Base-by-base conservation (phyloP, 2,888 invertebrate genomes). In the Malthinus flaveolus region DNA sequence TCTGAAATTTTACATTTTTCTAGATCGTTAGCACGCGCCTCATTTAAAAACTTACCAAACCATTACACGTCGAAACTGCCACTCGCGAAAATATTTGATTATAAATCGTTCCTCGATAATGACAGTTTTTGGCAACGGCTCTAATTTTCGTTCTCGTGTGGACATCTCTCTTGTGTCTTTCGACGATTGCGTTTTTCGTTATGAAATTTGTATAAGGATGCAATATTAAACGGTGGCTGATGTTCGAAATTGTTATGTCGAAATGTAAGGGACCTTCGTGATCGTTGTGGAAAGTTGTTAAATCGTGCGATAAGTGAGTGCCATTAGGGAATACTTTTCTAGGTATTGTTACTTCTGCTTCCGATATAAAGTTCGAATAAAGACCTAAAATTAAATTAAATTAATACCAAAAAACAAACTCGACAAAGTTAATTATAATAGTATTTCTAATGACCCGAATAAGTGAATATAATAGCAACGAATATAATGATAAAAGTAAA, bases 41-140 rank as follows among this genome's bases (percentile, higher is more conserved):
- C 39, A 47, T 11, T 32, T 31, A 36, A 54, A n/a, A 45, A 81
- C 90, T 89, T 78, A 93, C 93, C 84, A 93, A 80, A 72, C 93
- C 93, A 74, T 89, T 84, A 75, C 93, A 94, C 11, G 92, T 85
- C 9, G 92, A 92, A 55, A 94, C 75, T 11, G 93, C 91, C 49
- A 91, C 89, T 63, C 81, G 84, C 34, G 92, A 91, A 54, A 80
- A 79, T 5, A 84, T 79, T 65, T 90, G 87, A 44, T 89, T 90
- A 52, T 85, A 81, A 60, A 94, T 83, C 67, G 84, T 80, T 66
- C 94, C 94, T 57, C 87, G 87, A 78, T 88, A 93, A 80, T 93
- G 93, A 76, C 93, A 93, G 51, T 82, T 80, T 35, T 83, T 84
- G 59, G 84, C 82, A 48, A 82, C 77, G 23, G 78, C 74, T 58